Base-by-base conservation (phyloP, 1,140 invertebrate genomes). In the Asbolus verrucosus region DNA sequence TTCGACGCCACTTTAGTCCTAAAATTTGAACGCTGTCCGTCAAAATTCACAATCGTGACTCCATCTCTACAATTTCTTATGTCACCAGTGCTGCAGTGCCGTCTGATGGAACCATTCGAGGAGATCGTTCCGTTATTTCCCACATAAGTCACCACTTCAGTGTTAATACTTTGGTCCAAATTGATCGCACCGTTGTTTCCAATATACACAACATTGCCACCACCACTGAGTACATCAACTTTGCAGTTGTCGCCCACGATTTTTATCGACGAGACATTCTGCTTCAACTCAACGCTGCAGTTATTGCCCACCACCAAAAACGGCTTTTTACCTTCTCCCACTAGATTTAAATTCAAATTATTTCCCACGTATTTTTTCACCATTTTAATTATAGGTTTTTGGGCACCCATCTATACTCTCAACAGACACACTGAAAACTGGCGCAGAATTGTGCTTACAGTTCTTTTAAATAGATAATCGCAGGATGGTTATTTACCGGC, bases 231-330 rank as follows among this genome's bases (percentile, higher is more conserved):
- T n/a, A 70, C 43, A 5, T 6, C 6, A 4, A 70, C 15, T 8
- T n/a, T 24, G 41, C 46, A 59, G 59, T 60, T 43, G 46, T 70
- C 65, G 0, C 69, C 69, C 21, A 70, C 39, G 13, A 70, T 21
- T 41, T 70, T 67, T n/a, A 70, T 21, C 27, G 33, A 9, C 14
- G 43, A 30, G 1, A 16, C 21, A 46, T 70, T 70, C 4, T 66
- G 9, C 6, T 19, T 39, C 21, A 70, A 14, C 27, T 54, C 9
- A 8, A 70, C 5, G 1, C 9, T 6, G 60, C 69, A 66, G 38
- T 67, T 67, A 15, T 71, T 71, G 21, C 69, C 69, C 9, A 71
- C 43, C 4, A 71, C 27, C 21, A 71, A 13, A 38, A 13, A 46
- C 18, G 18, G 6, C 16, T 41, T 21, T 11, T 24, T 39, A 2